phyloP scores from a whole-genome alignment of 2,797 vertebrate genomes.

The Leptatherina wallacei region DNA sequence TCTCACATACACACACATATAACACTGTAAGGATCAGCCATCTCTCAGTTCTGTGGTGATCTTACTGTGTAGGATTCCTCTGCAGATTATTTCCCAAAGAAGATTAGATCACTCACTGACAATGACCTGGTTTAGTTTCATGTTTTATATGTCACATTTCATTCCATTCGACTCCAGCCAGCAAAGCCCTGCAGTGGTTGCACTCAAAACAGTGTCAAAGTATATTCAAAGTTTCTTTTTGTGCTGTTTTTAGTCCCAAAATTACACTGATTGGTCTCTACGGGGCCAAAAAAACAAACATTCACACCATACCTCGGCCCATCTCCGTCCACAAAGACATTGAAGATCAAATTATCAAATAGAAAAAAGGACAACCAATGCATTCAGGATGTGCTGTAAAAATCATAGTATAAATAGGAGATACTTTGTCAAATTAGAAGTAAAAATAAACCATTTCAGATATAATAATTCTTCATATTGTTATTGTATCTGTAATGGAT shows the following conservation, averaged over 20 bases:
- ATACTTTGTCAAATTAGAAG: neutral
- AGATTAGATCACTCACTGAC: slow-evolving; percentile 51
- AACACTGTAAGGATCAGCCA: slow-evolving; percentile 27
- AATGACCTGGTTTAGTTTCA: slow-evolving; percentile 60
- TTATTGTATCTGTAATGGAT: neutral
- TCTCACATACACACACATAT: slow-evolving; percentile 7
- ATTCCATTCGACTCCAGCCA: slow-evolving; percentile 18
- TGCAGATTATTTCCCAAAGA: slow-evolving; percentile 22
- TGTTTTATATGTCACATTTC: slow-evolving; percentile 17
- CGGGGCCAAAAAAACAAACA: neutral
- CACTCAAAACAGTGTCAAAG: neutral
- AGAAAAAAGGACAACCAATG: neutral
- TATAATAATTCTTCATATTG: neutral
- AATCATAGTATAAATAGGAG: neutral
- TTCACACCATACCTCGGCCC: neutral
- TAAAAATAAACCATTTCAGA: neutral
- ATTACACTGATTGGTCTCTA: neutral
- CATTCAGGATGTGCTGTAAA: neutral
- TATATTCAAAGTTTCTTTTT: slow-evolving; percentile 10
- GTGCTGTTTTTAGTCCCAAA: slow-evolving; percentile 19
- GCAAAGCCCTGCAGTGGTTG: neutral
- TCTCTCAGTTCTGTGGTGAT: slow-evolving; percentile 13
- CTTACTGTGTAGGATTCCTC: slow-evolving; percentile 33
- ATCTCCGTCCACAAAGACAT: neutral
- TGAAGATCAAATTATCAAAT: neutral